These are phyloP conservation scores for Phaedon cochleariae DNA, from an alignment of 2,888 invertebrate genomes.

Conservation along the genomic window DNA sequence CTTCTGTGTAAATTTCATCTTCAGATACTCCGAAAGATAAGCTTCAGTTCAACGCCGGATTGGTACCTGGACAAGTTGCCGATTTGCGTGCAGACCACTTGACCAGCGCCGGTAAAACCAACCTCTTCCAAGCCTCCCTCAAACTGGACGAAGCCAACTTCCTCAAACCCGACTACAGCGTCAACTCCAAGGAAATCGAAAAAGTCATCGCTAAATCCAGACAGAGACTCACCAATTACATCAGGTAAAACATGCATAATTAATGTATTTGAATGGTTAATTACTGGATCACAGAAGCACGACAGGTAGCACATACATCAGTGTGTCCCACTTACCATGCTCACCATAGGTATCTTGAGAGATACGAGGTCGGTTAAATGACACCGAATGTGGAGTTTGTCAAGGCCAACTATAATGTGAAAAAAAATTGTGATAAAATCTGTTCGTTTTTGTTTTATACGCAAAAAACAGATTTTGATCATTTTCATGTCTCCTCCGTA, in stretches of 20 bases:
- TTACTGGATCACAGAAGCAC: too few species aligned
- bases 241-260: constrained; percentile 8
- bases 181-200: constrained; percentile 69
- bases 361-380: too few species aligned
- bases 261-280: too few species aligned
- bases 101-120: constrained; percentile 67
- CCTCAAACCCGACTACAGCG: constrained; percentile 70
- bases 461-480: too few species aligned
- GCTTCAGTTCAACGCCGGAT: constrained; percentile 65
- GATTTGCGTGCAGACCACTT: constrained; percentile 68
- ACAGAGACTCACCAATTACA: constrained; percentile 36
- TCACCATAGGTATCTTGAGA: too few species aligned
- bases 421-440: too few species aligned
- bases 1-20: constrained; percentile 21
- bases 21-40: constrained; percentile 64
- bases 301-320: too few species aligned
- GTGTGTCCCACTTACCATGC: too few species aligned
- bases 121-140: constrained; percentile 67
- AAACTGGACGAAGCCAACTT: constrained; percentile 71
- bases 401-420: too few species aligned
- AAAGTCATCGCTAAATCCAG: constrained; percentile 56
- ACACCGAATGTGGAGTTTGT: too few species aligned
- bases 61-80: constrained; percentile 70
- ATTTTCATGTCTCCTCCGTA: too few species aligned
- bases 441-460: too few species aligned